Percentiles rank a stretch among this genome's conserved stretches.
Conservation (phyloP, 2,113 vertebrate species). For the Ceyx cyanopectus region DNA sequence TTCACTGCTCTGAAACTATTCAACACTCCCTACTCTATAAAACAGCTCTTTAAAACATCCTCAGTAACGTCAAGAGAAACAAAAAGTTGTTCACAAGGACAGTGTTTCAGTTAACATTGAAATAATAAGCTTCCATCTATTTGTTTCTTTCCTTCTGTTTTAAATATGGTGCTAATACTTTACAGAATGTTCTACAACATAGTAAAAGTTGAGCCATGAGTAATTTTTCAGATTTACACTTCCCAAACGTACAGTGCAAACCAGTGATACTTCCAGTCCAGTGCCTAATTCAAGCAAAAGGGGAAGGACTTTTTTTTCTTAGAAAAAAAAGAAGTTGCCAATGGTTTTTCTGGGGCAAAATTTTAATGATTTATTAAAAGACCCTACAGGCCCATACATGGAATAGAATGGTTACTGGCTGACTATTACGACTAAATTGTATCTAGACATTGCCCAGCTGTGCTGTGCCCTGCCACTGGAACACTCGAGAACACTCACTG, state of each 20-base stretch:
- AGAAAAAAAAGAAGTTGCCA: too few relatives aligned
- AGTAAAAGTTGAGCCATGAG: background rate
- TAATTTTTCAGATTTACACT: background rate
- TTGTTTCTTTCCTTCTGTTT: constrained; percentile 11
- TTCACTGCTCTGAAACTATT: background rate
- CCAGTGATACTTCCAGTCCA: background rate
- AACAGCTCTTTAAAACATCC: background rate
- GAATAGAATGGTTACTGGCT: background rate
- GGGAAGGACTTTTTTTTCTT: background rate
- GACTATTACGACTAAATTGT: background rate
- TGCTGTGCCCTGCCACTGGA: background rate
- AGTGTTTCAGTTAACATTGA: background rate
- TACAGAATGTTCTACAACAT: background rate
- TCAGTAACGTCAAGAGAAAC: background rate
- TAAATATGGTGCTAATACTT: constrained; percentile 21
- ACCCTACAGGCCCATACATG: background rate
- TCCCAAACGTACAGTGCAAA: background rate
- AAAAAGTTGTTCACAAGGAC: background rate
- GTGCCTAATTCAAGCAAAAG: background rate
- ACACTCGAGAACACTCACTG: background rate
- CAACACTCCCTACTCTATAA: background rate
- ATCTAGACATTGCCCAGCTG: background rate
- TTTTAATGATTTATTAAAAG: background rate
- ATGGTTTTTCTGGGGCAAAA: background rate
- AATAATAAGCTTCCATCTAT: background rate